A percentile compares a stretch with the other conserved stretches of the same genome.
phyloP scores from a whole-genome alignment of 2,797 vertebrate genomes.

The Sitta carolinensis region DNA sequence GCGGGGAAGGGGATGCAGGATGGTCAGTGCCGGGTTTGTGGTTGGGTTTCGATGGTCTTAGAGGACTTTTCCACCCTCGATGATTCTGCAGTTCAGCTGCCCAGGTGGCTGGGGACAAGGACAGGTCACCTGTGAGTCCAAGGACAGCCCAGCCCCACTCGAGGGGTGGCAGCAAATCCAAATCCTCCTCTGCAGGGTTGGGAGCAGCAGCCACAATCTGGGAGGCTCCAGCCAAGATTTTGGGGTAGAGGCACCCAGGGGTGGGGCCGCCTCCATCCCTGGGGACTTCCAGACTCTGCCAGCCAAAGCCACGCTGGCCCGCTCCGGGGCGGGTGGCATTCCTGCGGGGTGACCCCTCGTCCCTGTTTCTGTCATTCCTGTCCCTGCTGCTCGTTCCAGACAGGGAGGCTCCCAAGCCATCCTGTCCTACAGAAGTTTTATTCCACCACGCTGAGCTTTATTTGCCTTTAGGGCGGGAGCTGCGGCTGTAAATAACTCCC shows the following conservation, averaged over 20 bases:
- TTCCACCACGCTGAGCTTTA: neutral
- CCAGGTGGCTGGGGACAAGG: neutral
- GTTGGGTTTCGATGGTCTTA: neutral
- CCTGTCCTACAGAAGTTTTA: neutral
- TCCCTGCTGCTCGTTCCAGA: neutral
- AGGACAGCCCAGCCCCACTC: neutral
- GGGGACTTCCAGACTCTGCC: neutral
- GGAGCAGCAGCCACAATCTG: neutral
- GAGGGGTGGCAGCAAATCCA: neutral
- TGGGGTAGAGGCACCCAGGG: neutral
- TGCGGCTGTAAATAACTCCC: neutral
- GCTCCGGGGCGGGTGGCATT: neutral
- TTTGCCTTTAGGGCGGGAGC: neutral
- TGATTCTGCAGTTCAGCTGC: too few relatives aligned
- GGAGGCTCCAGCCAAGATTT: neutral
- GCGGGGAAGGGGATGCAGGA: neutral
- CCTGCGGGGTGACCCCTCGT: neutral
- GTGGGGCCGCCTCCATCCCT: neutral
- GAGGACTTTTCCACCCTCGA: neutral
- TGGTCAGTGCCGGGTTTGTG: neutral
- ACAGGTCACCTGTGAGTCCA: neutral
- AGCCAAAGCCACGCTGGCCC: fast-evolving
- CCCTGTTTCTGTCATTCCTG: fast-evolving
- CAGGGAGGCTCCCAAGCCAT: neutral
- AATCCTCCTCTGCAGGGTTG: fast-evolving